Conservation (phyloP, 2,888 invertebrate genomes). For the Phytoseiulus persimilis region DNA sequence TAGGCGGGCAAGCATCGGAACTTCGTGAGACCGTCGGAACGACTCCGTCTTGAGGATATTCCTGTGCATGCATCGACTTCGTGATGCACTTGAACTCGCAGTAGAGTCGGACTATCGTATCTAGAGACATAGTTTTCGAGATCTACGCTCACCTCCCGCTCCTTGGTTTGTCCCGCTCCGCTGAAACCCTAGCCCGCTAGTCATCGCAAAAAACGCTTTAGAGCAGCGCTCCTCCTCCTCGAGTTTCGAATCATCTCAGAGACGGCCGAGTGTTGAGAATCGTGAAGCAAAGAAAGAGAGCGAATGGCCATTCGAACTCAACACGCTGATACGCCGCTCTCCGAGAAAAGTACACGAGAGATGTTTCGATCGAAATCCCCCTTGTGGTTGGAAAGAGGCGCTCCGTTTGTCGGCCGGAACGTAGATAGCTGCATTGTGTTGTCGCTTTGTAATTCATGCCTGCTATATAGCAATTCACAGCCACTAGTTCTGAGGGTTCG, state of each 20-base stretch:
- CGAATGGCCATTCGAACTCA: too few species aligned
- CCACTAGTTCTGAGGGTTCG: slow-evolving; percentile 36
- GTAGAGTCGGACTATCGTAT: neutral
- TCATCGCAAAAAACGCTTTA: too few species aligned
- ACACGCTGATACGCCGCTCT: too few species aligned
- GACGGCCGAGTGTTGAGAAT: too few species aligned
- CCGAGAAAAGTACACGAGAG: neutral
- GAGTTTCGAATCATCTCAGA: too few species aligned
- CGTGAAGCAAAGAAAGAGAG: too few species aligned
- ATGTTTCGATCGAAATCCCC: neutral
- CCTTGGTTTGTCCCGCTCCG: neutral
- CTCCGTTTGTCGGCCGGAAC: neutral
- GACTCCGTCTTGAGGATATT: neutral
- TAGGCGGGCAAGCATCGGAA: slow-evolving; percentile 37
- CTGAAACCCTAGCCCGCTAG: too few species aligned
- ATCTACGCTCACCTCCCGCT: neutral
- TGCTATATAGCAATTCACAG: slow-evolving; percentile 10
- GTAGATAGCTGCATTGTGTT: slow-evolving; percentile 5
- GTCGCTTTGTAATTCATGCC: neutral
- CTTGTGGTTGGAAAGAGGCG: neutral
- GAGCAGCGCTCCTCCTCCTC: too few species aligned
- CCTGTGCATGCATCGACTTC: neutral
- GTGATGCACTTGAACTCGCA: neutral
- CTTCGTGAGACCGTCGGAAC: neutral
- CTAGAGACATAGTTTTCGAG: neutral